Evolutionary conservation across 2,797 vertebrate species (phyloP), one percentile per base, ranked within the genome.

Genomic region (Enteromius radiatus): DNA sequence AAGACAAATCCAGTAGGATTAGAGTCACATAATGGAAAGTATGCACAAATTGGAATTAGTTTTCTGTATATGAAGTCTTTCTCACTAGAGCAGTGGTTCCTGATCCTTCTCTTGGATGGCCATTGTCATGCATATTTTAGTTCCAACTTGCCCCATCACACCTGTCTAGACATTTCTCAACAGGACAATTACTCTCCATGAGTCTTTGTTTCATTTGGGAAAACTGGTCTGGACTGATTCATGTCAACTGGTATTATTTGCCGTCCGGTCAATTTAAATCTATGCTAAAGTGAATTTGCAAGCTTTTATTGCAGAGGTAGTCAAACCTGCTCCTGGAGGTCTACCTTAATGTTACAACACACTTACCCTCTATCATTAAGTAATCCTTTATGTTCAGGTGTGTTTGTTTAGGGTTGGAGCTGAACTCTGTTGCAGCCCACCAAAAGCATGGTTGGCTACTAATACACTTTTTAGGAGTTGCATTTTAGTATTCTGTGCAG

Each of bases 1-100:
- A 54, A 33, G 5, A 73, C 47, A 52, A 73, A 73, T 19, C 69
- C 69, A n/a, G 28, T 14, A n/a, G 70, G 10, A 33, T 73, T 52
- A 14, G n/a, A 5, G 0, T 54, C 6, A 14, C 47, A 54, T 47
- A 70, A 0, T 15, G 23, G 67, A 45, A 43, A 41, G 5, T 38
- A n/a, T 19, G 15, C 17, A 64, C 31, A 64, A 36, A 64, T 4
- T 19, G 31, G 17, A 64, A 36, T 59, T 59, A 33, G 15, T 9
- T 52, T 12, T 52, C 10, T n/a, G 28, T 21, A 31, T n/a, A 73
- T 33, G 47, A 52, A 59, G 23, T 33, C 3, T 52, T 70, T 70
- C 9, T 33, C 9, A n/a, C 26, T 33, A 73, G 5, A 52, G 19
- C 28, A 33, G 17, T 11, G 17, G 26, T 31, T 28, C 21, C 26